phyloP scores from a whole-genome alignment of 1,140 invertebrate species.

The Thaumetopoea pityocampa region DNA sequence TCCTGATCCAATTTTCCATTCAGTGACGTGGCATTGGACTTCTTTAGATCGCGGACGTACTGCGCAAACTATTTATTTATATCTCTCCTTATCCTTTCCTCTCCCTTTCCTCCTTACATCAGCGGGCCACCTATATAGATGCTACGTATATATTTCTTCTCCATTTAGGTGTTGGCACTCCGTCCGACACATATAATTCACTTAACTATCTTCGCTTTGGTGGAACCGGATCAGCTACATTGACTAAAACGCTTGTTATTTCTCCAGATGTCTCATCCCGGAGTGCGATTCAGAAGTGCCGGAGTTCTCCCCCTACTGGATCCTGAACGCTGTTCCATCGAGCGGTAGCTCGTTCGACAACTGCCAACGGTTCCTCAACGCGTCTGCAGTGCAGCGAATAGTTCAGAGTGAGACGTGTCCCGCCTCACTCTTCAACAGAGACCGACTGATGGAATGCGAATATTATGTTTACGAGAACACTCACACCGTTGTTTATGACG shows the following conservation, averaged over 20 bases:
- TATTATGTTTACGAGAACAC: slow-evolving; percentile 30
- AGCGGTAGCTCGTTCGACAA: slow-evolving; percentile 19
- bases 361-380: slow-evolving; percentile 27
- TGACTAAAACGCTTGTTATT: slow-evolving; percentile 10
- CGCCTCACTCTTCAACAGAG: slow-evolving; percentile 10
- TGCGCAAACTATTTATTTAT: too few relatives aligned
- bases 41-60: too few relatives aligned
- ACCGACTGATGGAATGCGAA: slow-evolving; percentile 20
- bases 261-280: slow-evolving; percentile 78
- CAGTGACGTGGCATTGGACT: too few relatives aligned
- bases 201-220: too few relatives aligned
- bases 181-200: too few relatives aligned
- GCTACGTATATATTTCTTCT: too few relatives aligned
- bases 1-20: too few relatives aligned
- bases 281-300: slow-evolving; percentile 73
- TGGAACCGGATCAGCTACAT: too few relatives aligned
- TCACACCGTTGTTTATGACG: slow-evolving; percentile 27
- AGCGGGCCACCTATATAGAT: too few relatives aligned
- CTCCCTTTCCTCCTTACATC: too few relatives aligned
- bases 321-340: slow-evolving; percentile 70
- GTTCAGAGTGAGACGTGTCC: slow-evolving; percentile 20
- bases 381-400: background rate
- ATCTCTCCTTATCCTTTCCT: too few relatives aligned
- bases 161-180: too few relatives aligned
- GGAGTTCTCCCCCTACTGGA: slow-evolving; percentile 73